Evolutionary conservation across 1,140 invertebrate genomes (phyloP).

Genomic region (Mya arenaria): DNA sequence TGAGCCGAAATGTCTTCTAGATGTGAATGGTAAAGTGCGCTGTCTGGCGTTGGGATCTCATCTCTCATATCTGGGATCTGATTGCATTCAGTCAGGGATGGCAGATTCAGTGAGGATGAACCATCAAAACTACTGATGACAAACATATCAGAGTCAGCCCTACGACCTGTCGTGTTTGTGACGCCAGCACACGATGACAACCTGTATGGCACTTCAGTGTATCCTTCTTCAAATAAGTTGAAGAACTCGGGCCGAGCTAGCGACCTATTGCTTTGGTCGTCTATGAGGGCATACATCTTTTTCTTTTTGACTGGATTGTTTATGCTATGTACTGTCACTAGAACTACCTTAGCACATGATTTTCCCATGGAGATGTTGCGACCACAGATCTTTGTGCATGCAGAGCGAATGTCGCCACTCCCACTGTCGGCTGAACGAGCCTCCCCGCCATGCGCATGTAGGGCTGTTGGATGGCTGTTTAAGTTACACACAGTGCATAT

Average conservation of each 20-base stretch:
- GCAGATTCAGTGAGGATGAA: neutral
- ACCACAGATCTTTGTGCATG: neutral
- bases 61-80: neutral
- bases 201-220: neutral
- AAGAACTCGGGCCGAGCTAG: neutral
- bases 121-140: neutral
- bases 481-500: neutral
- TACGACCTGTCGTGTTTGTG: neutral
- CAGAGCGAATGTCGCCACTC: neutral
- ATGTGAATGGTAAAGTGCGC: slow-evolving; percentile 1
- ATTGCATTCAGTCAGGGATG: neutral
- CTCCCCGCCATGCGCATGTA: neutral
- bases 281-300: neutral
- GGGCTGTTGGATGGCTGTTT: neutral
- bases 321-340: neutral
- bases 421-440: neutral
- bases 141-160: neutral
- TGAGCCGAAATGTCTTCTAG: neutral
- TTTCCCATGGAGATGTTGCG: neutral
- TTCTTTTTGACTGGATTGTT: neutral
- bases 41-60: neutral
- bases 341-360: neutral
- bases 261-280: slow-evolving; percentile 4
- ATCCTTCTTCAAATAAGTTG: neutral
- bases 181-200: slow-evolving; percentile 13